Base-by-base conservation (phyloP, 1,140 invertebrate species). In the Drosophila sechellia region DNA sequence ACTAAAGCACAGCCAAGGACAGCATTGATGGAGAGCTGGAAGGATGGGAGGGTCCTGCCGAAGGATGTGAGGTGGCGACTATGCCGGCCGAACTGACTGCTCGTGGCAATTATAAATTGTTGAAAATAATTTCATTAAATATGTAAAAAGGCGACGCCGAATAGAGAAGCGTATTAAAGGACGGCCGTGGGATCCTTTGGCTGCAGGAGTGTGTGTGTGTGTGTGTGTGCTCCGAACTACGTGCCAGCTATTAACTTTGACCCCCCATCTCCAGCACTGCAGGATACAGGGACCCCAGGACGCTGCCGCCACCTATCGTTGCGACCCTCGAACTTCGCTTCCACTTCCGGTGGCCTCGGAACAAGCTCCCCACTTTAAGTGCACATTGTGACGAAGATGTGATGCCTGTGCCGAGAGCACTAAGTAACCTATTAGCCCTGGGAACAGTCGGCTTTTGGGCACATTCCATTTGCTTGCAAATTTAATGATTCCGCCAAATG, bases 101-200 rank as follows among this genome's bases (percentile, higher is more conserved):
- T 73, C 84, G 79, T 89, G 79, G 84, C 84, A 87, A 87, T 87
- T 87, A 87, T 87, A 87, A 87, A 87, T 87, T 89, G 84, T 87
- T 89, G 84, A 84, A 89, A 89, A 87, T 87, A 87, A 87, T 87
- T 87, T 89, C 84, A 87, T 87, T 87, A 89, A 87, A 87, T 80
- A 87, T 87, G 84, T 89, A 89, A 87, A 87, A 87, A 89, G 68
- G 84, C 76, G 55, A 64, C 74, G 69, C 63, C 64, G 75, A 77
- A 87, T 79, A 77, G 79, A 71, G 65, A 49, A 79, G 66, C 69
- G 75, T 79, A 79, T 73, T 81, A 74, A 37, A 73, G 68, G 54
- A 45, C 31, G 66, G 12, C 31, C 8, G 31, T 31, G 31, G 31
- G 31, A 31, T 31, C 31, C 31, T 31, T 31, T 31, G 31, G 31